Conservation (phyloP, 2,888 invertebrate genomes). For the Lithophane semibrunnea region DNA sequence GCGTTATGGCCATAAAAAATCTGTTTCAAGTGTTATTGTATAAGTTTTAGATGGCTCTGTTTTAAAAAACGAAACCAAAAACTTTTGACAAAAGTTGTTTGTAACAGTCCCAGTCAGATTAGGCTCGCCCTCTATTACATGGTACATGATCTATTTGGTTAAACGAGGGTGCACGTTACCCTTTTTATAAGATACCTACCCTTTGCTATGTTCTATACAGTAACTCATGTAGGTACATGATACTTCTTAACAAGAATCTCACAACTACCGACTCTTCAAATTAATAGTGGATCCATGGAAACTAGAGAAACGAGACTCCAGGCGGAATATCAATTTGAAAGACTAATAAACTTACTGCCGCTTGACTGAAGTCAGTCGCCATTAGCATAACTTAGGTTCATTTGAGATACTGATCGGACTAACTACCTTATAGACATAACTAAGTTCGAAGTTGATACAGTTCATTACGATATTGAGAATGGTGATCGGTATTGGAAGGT, state of each 20-base stretch:
- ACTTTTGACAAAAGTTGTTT: too few species aligned
- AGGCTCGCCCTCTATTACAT: background rate
- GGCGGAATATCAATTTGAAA: constrained; percentile 15
- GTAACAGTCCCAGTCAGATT: too few species aligned
- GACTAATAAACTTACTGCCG: constrained; percentile 10
- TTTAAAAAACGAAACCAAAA: too few species aligned
- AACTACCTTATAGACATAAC: background rate
- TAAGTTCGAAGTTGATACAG: background rate
- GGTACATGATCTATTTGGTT: background rate
- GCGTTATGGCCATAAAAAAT: too few species aligned
- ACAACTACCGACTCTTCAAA: background rate
- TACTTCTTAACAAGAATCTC: background rate
- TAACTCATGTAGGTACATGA: background rate
- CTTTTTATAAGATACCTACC: background rate
- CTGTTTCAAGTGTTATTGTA: too few species aligned
- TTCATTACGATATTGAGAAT: background rate
- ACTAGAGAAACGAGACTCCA: background rate
- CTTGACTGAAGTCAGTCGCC: background rate
- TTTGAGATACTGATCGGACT: background rate
- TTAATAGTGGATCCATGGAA: background rate
- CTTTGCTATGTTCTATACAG: background rate
- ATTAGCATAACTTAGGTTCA: background rate
- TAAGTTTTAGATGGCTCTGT: too few species aligned
- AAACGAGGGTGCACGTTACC: background rate
- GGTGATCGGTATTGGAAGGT: background rate